Evolutionary conservation across 2,797 vertebrate species (phyloP), one percentile per base, ranked within the genome.

Genomic region (Alosa sapidissima): DNA sequence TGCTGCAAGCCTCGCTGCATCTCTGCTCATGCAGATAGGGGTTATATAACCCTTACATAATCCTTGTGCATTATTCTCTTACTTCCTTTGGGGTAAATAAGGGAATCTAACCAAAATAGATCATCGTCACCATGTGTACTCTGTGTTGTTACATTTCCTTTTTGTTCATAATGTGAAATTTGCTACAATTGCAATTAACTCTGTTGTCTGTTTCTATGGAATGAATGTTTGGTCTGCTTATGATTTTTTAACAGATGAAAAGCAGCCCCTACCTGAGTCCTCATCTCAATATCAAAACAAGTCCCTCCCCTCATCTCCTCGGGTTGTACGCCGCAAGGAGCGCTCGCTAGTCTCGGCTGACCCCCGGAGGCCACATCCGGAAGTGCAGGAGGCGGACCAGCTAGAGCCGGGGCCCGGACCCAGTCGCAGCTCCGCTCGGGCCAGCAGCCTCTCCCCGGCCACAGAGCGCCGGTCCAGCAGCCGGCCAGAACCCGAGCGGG

Each of bases 311-410:
- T 91, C 94, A 9, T 93, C 95, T n/a, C 92, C 92, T 82, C 96
- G 91, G 88, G 96, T 96, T 10, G 97, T 98, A 0, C 96, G 98
- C 49, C 98, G 97, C 0, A 99, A 99, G 92, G 96, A 97, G 85
- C 96, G 96, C 81, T 65, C 91, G 0, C 75, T 75, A 41, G 81
- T 85, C 62, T 90, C 92, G 62, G 81, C 92, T 1, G 92, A 91
- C 2, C 45, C 93, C 83, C 92, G 91, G 89, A 93, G 91, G 90
- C 90, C 90, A 45, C 94, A 91, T 62, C 92, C 92, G 86, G 95
- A 94, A 82, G 86, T 90, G 85, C 92, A 94, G 78, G 91, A 93
- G 1, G 62, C 83, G 0, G 95, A 95, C 62, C 83, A 83, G n/a
- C 41, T 49, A 0, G 92, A 89, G 19, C 33, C 89, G 87, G 85